Base-by-base conservation (phyloP, 1,140 invertebrate species). In the Platorchestia sp. region DNA sequence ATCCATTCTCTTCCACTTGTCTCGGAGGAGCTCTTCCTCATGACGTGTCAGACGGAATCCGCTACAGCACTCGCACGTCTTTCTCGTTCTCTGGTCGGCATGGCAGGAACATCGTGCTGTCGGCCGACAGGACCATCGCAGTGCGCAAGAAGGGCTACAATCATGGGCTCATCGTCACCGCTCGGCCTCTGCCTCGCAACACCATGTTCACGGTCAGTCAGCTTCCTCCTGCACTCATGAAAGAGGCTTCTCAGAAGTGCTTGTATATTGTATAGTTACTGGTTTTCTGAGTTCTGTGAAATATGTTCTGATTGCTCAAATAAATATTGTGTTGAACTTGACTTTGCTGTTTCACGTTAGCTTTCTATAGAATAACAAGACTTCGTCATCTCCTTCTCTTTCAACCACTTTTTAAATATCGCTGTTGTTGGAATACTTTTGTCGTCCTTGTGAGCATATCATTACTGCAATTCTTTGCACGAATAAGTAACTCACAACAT, bases 51-150 rank as follows among this genome's bases (percentile, higher is more conserved):
- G 91, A 19, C 45, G 43, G 91, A 14, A 44, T 93, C 36, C 91
- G 91, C 91, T 93, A 93, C 91, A 93, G n/a, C 91, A 93, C 91
- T 19, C 43, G 91, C 36, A 93, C 91, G 22, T 10, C 91, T 10
- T 93, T 93, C 91, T 47, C 91, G 86, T 97, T 97, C 96, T 97
- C 97, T 96, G 96, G 97, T 91, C 97, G 97, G 96, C 98, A 98
- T 97, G 98, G 98, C 0, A 98, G 98, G 96, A 98, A 99, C 97
- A 97, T 99, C 45, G 97, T 98, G 95, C 97, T 99, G 0, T 97
- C 97, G 40, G 97, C 98, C 96, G 97, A 97, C 14, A 97, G 98
- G 96, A 97, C 97, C 43, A 97, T 97, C 36, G 98, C 98, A 0
- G 97, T 97, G 95, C 97, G 98, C 96, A 98, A 98, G 36, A 98